Base-by-base conservation (phyloP, 2,113 vertebrate genomes). In the Hiodon tergisus region DNA sequence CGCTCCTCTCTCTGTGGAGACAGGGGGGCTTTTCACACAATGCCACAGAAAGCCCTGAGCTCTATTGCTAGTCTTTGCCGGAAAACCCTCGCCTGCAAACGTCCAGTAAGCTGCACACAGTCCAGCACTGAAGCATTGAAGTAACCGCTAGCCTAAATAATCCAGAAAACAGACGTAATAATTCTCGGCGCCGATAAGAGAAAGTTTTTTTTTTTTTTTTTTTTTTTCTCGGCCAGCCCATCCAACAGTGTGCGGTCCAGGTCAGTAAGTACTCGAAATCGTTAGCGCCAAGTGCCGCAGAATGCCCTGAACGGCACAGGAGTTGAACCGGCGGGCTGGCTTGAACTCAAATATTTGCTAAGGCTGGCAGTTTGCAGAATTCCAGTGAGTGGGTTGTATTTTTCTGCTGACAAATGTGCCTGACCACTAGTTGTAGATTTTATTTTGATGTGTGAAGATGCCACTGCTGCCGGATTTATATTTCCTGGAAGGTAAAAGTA, bases 151-250 rank as follows among this genome's bases (percentile, higher is more conserved):
- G 55, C 57, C 70, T 48, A 72, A 72, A 72, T 72, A 11, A 60
- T 3, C 58, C 59, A 8, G 53, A 31, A 31, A 31, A 31, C 14
- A 57, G 16, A 54, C 51, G 50, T 4, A 55, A 11, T 53, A 57
- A 5, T 3, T 5, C 4, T 4, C 3, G 62, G 2, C 31, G 4
- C 11, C 10, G 53, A 57, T 58, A 7, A 13, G 63, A 46, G 4
- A 16, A 58, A 31, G 31, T 31, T 31, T 31, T 31, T 1, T 61
- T 75, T 75, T 47, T 47, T 71, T 75, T 73, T 74, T 68, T 17
- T 67, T 11, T 66, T 14, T 52, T 5, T 4, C 54, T 50, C 46
- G 4, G 10, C 46, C 55, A 77, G 78, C 55, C 47, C 57, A 74
- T 80, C 54, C 6, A 16, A 16, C 61, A 63, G 2, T 63, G 14